A percentile compares a stretch with the other conserved stretches of the same genome.
Evolutionary conservation across 2,888 invertebrate genomes (phyloP).

Genomic region (Hedya salicella): DNA sequence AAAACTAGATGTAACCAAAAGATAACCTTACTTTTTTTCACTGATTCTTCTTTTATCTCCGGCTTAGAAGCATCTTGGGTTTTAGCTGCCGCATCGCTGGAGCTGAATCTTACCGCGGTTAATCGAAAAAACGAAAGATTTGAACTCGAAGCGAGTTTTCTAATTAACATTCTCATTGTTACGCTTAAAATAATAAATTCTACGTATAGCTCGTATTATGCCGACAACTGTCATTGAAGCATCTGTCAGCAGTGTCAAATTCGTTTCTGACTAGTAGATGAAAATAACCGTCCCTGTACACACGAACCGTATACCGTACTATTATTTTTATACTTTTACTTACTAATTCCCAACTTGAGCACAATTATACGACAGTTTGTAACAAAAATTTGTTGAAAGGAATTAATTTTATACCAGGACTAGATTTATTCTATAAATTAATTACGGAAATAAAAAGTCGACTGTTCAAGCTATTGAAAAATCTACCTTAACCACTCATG

Average conservation of each 20-base stretch:
- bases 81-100: constrained; percentile 61
- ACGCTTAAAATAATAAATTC: not conserved
- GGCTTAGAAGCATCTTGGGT: constrained; percentile 58
- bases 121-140: constrained; percentile 55
- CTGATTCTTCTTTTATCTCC: constrained; percentile 61
- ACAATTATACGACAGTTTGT: too few relatives aligned
- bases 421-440: too few relatives aligned
- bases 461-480: too few relatives aligned
- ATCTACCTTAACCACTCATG: too few relatives aligned
- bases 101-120: constrained; percentile 57
- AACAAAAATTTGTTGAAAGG: too few relatives aligned
- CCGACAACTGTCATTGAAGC: constrained; percentile 2
- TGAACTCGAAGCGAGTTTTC: constrained; percentile 54
- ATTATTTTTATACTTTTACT: too few relatives aligned
- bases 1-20: not conserved
- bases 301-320: too few relatives aligned
- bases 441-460: too few relatives aligned
- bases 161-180: constrained; percentile 74
- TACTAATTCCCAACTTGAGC: too few relatives aligned
- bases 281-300: too few relatives aligned
- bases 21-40: constrained; percentile 73
- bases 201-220: constrained; percentile 17
- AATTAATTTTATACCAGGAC: too few relatives aligned
- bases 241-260: not conserved
- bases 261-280: too few relatives aligned